Conservation (phyloP, 2,113 vertebrate species). For the Mormyrus iriodes region DNA sequence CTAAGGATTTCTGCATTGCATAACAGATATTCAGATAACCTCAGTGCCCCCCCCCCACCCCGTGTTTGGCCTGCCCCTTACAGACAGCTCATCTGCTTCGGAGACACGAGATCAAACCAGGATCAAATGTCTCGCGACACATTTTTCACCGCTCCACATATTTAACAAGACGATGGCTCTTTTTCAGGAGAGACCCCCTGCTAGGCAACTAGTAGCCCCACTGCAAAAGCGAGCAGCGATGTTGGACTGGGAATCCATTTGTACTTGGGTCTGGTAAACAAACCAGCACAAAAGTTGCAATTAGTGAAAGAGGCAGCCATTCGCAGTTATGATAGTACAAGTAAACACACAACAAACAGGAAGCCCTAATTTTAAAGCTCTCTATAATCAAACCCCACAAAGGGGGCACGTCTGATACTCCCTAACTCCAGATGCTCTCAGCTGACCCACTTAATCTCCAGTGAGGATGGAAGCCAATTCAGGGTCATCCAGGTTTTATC, state of each 20-base stretch:
- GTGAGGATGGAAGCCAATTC: neutral
- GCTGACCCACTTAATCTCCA: neutral
- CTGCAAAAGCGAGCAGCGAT: neutral
- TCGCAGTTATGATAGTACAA: neutral
- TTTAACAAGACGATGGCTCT: neutral
- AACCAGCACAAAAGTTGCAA: neutral
- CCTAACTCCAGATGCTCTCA: neutral
- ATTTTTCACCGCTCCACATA: neutral
- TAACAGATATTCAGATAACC: neutral
- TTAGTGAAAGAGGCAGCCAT: neutral
- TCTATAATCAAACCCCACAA: neutral
- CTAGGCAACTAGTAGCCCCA: neutral
- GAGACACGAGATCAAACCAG: neutral
- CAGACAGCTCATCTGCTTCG: neutral
- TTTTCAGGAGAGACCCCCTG: neutral
- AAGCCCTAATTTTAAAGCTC: neutral
- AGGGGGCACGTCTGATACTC: neutral
- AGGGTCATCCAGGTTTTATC: neutral
- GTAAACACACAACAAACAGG: neutral
- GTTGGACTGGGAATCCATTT: neutral
- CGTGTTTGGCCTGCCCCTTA: neutral
- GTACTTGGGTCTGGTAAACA: neutral
- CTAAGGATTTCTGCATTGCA: neutral
- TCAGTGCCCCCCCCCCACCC: neutral
- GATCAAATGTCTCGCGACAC: neutral